Base-by-base conservation (phyloP, 2,113 vertebrate species). In the Orientallactaga bullata region DNA sequence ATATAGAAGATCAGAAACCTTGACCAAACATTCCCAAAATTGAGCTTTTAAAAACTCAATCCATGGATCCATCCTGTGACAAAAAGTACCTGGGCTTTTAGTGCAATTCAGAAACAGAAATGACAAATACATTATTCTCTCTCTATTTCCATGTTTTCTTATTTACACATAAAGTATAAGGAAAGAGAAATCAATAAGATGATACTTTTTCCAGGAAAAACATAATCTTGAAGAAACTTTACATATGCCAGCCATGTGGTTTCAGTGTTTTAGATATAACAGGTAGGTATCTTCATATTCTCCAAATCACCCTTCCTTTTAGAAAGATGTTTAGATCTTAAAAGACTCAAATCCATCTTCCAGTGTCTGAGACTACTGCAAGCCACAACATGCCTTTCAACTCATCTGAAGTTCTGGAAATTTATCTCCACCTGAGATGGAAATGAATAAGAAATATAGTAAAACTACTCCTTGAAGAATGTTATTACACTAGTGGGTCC, bases 401-500 rank as follows among this genome's bases (percentile, higher is more conserved):
- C 26, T 74, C 65, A 30, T 1, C 17, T 10, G 26, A 6, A 30
- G 16, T 78, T 94, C 65, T 66, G 35, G 85, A 85, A 91, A 77
- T 35, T 7, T 60, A 42, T 65, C 68, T 69, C 71, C 30, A 55
- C 30, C 39, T 72, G 15, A 88, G 12, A 12, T 7, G n/a, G 12
- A 4, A 79, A 89, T 84, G 90, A 85, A 42, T 66, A n/a, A 66
- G 32, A 0, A 84, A 18, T 37, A 51, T 21, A 82, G 30, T 26
- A 37, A 80, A 89, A 51, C 26, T 60, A 37, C 16, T 88, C 32
- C 81, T 88, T 68, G 37, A 21, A 88, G 79, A 92, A 63, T 63
- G 37, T 35, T 42, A 35, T 65, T 39, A 60, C n/a, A 51, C 15
- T 42, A 81, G 9, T 39, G 26, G 20, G 28, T 78, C 1, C 2